Conservation (phyloP, 1,140 invertebrate species). For the Drosophila sproati region DNA sequence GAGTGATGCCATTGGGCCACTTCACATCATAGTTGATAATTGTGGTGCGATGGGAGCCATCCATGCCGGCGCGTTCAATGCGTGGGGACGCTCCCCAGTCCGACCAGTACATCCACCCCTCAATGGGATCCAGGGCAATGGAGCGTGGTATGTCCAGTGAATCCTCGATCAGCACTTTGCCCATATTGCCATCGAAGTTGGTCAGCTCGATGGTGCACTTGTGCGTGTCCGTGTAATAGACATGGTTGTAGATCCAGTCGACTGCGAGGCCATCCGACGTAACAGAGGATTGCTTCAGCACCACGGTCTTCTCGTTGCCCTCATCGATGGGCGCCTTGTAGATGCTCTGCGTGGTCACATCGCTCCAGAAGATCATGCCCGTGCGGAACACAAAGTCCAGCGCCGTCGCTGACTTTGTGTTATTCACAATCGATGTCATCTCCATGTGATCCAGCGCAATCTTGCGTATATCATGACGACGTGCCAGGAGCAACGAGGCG, state of each 20-base stretch:
- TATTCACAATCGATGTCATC: slow-evolving; percentile 95
- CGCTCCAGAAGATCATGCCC: slow-evolving; percentile 97
- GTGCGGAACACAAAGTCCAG: slow-evolving; percentile 95
- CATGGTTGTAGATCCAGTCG: slow-evolving; percentile 98
- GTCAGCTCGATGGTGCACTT: slow-evolving; percentile 95
- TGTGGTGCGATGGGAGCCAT: slow-evolving; percentile 94
- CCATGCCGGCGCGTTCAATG: slow-evolving; percentile 97
- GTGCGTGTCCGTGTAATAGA: slow-evolving; percentile 98
- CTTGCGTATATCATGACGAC: slow-evolving; percentile 94
- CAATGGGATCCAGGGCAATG: slow-evolving; percentile 97
- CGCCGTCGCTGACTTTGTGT: slow-evolving; percentile 93
- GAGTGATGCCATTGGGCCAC: slow-evolving; percentile 97
- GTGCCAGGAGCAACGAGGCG: slow-evolving; percentile 92
- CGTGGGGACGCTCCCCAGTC: slow-evolving; percentile 97
- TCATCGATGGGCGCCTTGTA: slow-evolving; percentile 97
- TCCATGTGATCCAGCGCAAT: slow-evolving; percentile 94
- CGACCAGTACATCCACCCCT: slow-evolving; percentile 98
- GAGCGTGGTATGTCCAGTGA: slow-evolving; percentile 96
- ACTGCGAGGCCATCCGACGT: slow-evolving; percentile 97
- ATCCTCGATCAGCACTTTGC: slow-evolving; percentile 93
- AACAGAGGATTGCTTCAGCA: slow-evolving; percentile 92
- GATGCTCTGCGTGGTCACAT: slow-evolving; percentile 94
- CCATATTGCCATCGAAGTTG: slow-evolving; percentile 95
- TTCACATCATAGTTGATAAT: slow-evolving; percentile 95
- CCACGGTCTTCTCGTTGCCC: slow-evolving; percentile 92